Base-by-base conservation (phyloP, 2,797 vertebrate genomes). In the Sparidentex hasta region DNA sequence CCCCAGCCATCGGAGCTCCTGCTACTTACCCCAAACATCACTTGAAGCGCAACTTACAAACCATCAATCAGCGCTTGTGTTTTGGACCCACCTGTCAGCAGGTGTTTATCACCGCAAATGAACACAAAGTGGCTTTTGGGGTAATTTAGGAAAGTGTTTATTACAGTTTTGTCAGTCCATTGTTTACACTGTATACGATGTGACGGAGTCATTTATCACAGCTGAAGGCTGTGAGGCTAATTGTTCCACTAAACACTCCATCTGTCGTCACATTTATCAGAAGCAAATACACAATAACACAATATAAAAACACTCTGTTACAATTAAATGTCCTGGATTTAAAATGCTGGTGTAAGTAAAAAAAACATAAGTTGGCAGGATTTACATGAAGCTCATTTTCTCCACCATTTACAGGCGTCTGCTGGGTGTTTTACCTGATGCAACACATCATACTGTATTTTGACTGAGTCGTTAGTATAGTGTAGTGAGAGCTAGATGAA, bases 41-140 rank as follows among this genome's bases (percentile, higher is more conserved):
- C 14, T 44, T 58, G 7, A 61, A 41, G 25, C 38, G 29, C 23
- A 20, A 46, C 47, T 33, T 8, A 11, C 23, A 57, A 71, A 66
- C 17, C 7, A 23, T 71, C 5, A 66, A 54, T 59, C 61, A 50
- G 47, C 9, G 33, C 44, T 21, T 33, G 12, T 55, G 41, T 64
- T 51, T 64, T 27, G 23, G 41, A 27, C 16, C 9, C n/a, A n/a
- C 5, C 65, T 44, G 23, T 47, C 62, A 71, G 58, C 64, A 29
- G 29, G 57, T 65, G 44, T 79, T 69, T 51, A 67, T 75, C 54
- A 52, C 44, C 0, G 56, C 23, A 50, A 16, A 78, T 68, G 0
- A 65, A 17, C 23, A 70, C 55, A 63, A 73, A 83, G 51, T 65
- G 50, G 48, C 3, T 52, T 55, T 66, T 56, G 54, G 65, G 63